A percentile compares a stretch with the other conserved stretches of the same genome.
phyloP scores from a whole-genome alignment of 1,140 invertebrate genomes.

The Melanaphis sacchari region DNA sequence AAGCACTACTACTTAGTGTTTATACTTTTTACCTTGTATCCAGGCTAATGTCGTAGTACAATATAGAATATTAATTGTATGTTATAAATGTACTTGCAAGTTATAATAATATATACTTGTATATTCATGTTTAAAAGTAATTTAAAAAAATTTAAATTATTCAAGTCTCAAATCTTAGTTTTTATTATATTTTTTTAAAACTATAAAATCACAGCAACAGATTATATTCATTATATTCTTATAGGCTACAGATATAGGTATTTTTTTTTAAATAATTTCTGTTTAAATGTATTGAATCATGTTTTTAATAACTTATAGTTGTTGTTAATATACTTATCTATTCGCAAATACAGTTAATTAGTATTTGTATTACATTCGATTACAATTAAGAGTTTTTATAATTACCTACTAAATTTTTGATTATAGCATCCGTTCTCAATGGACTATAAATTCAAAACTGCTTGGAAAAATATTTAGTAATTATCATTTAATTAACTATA shows the following conservation, averaged over 20 bases:
- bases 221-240: not conserved
- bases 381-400: not conserved
- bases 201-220: not conserved
- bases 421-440: not conserved
- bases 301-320: not conserved
- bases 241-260: not conserved
- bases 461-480: not conserved
- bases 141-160: not conserved
- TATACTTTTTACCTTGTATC: no score
- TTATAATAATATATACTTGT: no score
- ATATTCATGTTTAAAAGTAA: not conserved
- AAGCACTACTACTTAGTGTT: no score
- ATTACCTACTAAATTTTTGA: not conserved
- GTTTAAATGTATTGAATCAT: not conserved
- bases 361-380: not conserved
- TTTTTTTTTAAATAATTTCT: not conserved
- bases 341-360: not conserved
- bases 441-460: not conserved
- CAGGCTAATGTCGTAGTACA: not conserved
- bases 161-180: not conserved
- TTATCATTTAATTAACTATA: not conserved
- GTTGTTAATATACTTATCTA: not conserved
- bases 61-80: not conserved
- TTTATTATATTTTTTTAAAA: not conserved
- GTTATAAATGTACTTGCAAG: not conserved